phyloP scores from a whole-genome alignment of 53 echinoderm and acorn worm genomes.

The Echinarachnius parma region DNA sequence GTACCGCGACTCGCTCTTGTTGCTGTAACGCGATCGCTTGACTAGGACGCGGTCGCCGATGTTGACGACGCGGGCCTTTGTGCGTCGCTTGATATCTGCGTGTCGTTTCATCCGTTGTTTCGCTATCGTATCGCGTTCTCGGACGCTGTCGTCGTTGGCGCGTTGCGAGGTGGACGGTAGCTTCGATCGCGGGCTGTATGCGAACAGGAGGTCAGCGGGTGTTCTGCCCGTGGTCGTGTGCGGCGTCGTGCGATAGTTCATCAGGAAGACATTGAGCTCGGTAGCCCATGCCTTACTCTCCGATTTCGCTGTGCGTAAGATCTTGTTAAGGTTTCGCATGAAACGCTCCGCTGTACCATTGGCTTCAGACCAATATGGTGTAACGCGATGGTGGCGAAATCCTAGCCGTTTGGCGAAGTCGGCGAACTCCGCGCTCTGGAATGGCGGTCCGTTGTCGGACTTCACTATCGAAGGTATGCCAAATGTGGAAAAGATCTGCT shows the following conservation, averaged over 20 bases:
- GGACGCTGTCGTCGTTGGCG: neutral
- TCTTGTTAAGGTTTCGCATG: neutral
- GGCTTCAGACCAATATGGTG: constrained; percentile 5
- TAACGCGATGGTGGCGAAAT: neutral
- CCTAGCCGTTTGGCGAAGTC: neutral
- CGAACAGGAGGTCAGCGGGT: neutral
- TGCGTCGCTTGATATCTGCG: neutral
- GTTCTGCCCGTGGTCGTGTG: neutral
- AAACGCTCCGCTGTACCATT: neutral
- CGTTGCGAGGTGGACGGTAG: neutral
- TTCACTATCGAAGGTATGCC: constrained; percentile 14
- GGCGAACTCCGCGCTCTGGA: constrained; percentile 3
- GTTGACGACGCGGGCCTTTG: neutral
- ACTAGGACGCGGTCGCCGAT: neutral
- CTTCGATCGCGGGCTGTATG: too few species aligned
- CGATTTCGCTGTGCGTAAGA: neutral
- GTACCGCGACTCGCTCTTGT: neutral
- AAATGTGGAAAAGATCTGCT: constrained; percentile 2
- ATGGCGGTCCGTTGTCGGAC: constrained; percentile 27
- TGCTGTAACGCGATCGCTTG: neutral
- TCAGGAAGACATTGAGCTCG: neutral
- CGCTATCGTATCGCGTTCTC: neutral
- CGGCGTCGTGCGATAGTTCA: neutral
- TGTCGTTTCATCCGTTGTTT: neutral
- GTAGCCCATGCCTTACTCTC: neutral